phyloP scores from a whole-genome alignment of 2,888 invertebrate genomes.

The Gibbula magus region DNA sequence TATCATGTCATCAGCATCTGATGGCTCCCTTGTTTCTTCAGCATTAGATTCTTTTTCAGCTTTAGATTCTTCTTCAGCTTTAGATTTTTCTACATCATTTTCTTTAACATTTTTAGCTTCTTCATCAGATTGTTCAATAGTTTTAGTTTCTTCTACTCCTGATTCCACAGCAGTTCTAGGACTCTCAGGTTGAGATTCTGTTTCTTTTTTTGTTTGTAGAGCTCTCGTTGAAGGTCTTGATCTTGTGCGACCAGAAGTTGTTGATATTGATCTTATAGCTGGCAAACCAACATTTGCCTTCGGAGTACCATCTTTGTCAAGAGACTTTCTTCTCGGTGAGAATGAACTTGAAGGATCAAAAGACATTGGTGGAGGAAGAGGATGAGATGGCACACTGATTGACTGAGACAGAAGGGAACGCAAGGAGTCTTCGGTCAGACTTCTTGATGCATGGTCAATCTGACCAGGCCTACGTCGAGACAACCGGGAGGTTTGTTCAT shows the following conservation, averaged over 20 bases:
- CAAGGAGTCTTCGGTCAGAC: neutral
- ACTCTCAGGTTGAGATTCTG: neutral
- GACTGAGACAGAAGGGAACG: neutral
- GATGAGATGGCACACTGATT: constrained; percentile 3
- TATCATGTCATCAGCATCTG: neutral
- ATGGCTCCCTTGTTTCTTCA: no score
- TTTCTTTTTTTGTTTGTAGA: neutral
- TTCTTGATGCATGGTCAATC: constrained; percentile 4
- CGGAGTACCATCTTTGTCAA: neutral
- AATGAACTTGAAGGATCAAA: neutral
- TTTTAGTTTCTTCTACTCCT: no score
- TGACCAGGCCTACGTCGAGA: neutral
- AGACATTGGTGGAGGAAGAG: neutral
- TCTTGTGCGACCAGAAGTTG: neutral
- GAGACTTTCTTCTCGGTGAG: neutral
- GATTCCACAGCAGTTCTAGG: no score
- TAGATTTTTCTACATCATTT: neutral
- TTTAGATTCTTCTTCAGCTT: neutral
- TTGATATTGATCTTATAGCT: neutral
- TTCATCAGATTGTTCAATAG: no score
- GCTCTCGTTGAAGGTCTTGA: neutral
- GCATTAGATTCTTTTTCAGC: no score
- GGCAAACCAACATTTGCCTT: neutral
- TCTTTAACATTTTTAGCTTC: neutral
- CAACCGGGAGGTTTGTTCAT: neutral